Evolutionary conservation across 2,888 invertebrate species (phyloP), one percentile per base, ranked within the genome.

Genomic region (Yponomeuta evonymella): DNA sequence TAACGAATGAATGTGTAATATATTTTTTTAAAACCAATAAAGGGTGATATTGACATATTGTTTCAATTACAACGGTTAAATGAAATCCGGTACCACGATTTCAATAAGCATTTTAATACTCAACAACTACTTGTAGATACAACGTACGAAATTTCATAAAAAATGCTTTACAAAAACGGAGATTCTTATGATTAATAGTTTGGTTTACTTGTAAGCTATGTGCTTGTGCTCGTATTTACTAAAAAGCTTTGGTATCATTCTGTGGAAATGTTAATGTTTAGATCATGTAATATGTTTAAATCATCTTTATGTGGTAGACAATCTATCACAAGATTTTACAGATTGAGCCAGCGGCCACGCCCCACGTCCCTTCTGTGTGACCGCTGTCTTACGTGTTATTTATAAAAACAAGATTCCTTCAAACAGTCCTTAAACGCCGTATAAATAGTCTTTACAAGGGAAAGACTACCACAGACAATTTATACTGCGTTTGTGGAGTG

Each of bases 1-100:
- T 88, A 87, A 84, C 81, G 86, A 86, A 88, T 87, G 87, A 88
- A 90, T 90, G 89, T 90, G 88, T 90, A 88, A 88, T 89, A 91
- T 92, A 92, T 92, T 92, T 91, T 92, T 92, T 89, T 91, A 90
- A 58, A 90, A 89, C 86, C 87, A 92, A 89, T 91, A 92, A 92
- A 91, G 90, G 91, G 91, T 91, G 91, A 92, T 90, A 91, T 87
- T 89, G 80, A 89, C 76, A 77, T 70, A 69, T 70, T 73, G 73
- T 73, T 80, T 75, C 80, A 77, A 80, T 83, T 82, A 12, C 30
- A n/a, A 15, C 67, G 6, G 2, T 15, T 6, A 15, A 58, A 58
- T 15, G 3, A 43, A 43, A 65, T 23, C 65, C 51, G 12, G 33
- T 30, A 29, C 30, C 23, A 8, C 29, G 1, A 64, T 23, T 65